phyloP scores from a whole-genome alignment of 2,797 vertebrate genomes.

The Myiotriccus ornatus region DNA sequence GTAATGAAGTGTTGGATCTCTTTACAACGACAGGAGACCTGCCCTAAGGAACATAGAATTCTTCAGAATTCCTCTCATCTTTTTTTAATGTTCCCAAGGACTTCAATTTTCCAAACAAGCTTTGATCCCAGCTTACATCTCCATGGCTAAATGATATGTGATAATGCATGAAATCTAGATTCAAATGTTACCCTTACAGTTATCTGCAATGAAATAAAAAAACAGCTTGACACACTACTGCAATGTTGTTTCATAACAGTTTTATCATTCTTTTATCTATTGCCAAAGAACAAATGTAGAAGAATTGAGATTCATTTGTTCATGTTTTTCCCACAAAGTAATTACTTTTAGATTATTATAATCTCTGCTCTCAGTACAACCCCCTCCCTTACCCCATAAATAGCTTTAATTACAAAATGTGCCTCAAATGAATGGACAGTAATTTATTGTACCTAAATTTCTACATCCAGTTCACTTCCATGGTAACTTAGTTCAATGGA shows the following conservation, averaged over 20 bases:
- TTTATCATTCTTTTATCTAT: neutral
- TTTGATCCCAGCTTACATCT: neutral
- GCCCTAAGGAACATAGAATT: neutral
- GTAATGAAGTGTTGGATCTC: neutral
- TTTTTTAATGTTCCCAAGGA: neutral
- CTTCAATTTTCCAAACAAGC: neutral
- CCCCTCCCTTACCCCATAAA: neutral
- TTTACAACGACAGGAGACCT: neutral
- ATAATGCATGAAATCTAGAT: neutral
- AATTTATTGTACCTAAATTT: neutral
- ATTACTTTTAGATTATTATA: neutral
- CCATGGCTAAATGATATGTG: neutral
- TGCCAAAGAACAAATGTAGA: neutral
- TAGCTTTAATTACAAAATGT: neutral
- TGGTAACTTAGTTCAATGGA: neutral
- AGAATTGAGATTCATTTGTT: neutral
- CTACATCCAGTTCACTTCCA: neutral
- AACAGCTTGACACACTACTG: neutral
- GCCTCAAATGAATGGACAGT: neutral
- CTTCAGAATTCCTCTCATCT: neutral
- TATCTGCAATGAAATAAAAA: neutral
- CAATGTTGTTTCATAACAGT: neutral
- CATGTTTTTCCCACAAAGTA: neutral
- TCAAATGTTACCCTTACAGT: neutral
- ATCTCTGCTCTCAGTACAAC: neutral